These are phyloP conservation scores for Anomalospiza imberbis DNA, from an alignment of 2,797 vertebrate species.

Conservation along the genomic window DNA sequence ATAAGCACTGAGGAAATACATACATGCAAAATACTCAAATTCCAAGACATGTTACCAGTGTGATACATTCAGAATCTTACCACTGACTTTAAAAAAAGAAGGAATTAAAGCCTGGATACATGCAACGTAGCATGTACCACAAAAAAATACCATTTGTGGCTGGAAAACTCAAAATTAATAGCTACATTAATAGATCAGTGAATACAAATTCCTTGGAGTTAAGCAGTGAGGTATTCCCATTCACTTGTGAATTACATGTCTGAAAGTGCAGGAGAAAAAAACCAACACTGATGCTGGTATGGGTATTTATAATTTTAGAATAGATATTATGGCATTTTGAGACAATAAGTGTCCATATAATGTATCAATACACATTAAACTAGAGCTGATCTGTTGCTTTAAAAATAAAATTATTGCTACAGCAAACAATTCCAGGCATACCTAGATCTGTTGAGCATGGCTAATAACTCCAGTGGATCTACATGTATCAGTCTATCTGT, in stretches of 20 bases:
- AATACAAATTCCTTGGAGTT: neutral
- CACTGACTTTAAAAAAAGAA: neutral
- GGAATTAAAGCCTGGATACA: neutral
- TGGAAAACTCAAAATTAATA: neutral
- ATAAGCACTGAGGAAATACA: neutral
- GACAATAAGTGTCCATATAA: neutral
- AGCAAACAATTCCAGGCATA: neutral
- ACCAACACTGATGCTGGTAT: fast-evolving
- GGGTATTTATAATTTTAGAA: neutral
- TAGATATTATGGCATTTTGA: neutral
- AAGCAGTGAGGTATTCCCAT: neutral
- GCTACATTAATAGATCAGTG: neutral
- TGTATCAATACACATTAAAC: neutral
- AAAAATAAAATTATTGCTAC: neutral
- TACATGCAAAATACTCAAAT: neutral
- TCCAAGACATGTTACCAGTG: neutral
- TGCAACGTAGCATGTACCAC: neutral
- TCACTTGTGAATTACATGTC: neutral
- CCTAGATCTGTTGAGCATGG: neutral
- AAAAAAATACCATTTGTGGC: neutral
- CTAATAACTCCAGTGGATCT: neutral
- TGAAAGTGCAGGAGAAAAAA: neutral
- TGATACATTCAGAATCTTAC: neutral
- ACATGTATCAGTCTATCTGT: neutral
- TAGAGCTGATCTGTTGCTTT: neutral